These are phyloP conservation scores for Acanthacorydalis orientalis DNA, from an alignment of 2,888 invertebrate species.

Conservation along the genomic window DNA sequence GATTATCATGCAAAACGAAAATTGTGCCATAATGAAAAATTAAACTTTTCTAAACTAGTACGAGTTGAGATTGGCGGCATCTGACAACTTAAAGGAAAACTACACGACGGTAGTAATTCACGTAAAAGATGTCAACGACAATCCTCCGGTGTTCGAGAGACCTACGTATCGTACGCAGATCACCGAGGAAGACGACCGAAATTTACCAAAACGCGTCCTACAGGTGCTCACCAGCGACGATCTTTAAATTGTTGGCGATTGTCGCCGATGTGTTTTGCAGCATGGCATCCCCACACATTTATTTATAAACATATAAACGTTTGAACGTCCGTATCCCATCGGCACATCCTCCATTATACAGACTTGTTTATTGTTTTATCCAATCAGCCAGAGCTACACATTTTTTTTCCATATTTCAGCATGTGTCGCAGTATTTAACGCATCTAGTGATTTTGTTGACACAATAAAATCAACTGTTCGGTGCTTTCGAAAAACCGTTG, in stretches of 20 bases:
- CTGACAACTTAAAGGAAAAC: slow-evolving; percentile 93
- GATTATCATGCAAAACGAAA: no score
- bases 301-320: slow-evolving; percentile 2
- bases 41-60: slow-evolving; percentile 39
- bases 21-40: no score
- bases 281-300: neutral
- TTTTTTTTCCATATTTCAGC: no score
- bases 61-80: slow-evolving; percentile 84
- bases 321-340: neutral
- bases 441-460: no score
- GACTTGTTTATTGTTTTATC: neutral
- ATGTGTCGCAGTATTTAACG: no score
- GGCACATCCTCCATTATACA: neutral
- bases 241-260: slow-evolving; percentile 11
- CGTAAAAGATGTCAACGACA: slow-evolving; percentile 96
- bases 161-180: slow-evolving; percentile 91
- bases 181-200: slow-evolving; percentile 89
- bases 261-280: slow-evolving; percentile 8
- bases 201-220: slow-evolving; percentile 82
- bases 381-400: no score
- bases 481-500: no score
- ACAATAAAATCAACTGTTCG: no score
- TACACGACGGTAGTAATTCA: slow-evolving; percentile 93
- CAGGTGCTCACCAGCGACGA: slow-evolving; percentile 35
- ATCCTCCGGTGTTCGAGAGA: slow-evolving; percentile 90